Percentiles rank a stretch among this genome's conserved stretches.
These are phyloP conservation scores for Microctonus brassicae DNA, from an alignment of 2,888 invertebrate genomes.

Conservation along the genomic window DNA sequence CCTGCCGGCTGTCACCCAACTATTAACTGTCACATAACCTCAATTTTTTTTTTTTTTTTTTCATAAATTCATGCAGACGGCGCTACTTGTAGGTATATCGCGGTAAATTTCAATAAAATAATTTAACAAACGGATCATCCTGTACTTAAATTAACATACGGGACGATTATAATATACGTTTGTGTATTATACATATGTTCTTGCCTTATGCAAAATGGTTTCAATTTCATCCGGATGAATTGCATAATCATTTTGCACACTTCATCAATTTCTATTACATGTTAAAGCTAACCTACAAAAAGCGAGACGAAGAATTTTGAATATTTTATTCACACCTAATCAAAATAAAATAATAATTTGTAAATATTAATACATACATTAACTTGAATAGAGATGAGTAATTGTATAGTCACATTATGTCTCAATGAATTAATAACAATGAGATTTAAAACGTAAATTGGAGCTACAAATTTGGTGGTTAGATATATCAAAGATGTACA, in stretches of 20 bases:
- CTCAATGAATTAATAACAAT: constrained; percentile 4
- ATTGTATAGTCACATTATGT: background rate
- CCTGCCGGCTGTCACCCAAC: too few species aligned
- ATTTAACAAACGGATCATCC: constrained; percentile 59
- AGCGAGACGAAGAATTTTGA: background rate
- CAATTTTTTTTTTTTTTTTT: background rate
- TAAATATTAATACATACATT: constrained; percentile 11
- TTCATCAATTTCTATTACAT: constrained; percentile 24
- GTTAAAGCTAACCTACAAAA: background rate
- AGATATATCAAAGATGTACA: too few species aligned
- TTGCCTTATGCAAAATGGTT: constrained; percentile 47
- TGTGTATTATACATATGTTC: constrained; percentile 34
- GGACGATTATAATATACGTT: constrained; percentile 31
- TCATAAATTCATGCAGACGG: background rate
- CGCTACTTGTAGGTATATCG: background rate
- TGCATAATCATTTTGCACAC: constrained; percentile 54
- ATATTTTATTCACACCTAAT: background rate
- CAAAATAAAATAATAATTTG: background rate
- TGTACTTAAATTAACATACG: constrained; percentile 65
- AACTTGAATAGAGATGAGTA: background rate
- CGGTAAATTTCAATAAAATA: constrained; percentile 1
- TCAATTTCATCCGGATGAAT: constrained; percentile 52
- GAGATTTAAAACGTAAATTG: background rate
- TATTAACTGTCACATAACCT: too few species aligned
- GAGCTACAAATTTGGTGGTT: background rate